A percentile compares a stretch with the other conserved stretches of the same genome.
These are phyloP conservation scores for Pipa parva DNA, from an alignment of 2,113 vertebrate species.

Conservation along the genomic window DNA sequence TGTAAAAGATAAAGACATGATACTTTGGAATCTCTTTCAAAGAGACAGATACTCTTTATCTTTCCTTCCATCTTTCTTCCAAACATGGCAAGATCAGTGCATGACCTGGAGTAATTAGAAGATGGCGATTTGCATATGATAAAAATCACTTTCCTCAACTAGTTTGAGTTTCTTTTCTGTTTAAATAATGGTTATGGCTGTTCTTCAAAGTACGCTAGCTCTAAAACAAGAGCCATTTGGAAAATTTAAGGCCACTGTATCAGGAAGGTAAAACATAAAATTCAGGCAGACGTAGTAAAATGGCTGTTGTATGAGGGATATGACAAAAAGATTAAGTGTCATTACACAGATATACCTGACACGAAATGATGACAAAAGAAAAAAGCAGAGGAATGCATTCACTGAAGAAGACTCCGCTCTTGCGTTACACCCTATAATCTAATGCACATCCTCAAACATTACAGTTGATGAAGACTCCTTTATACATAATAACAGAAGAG, in stretches of 20 bases:
- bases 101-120: no score
- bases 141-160: no score
- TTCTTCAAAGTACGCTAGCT: no score
- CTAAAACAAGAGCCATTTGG: not conserved
- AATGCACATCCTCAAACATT: conserved; percentile 8
- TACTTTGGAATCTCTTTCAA: no score
- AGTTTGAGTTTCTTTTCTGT: no score
- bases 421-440: conserved; percentile 2
- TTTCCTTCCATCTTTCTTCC: no score
- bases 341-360: not conserved
- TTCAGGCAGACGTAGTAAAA: not conserved
- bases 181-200: no score
- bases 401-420: not conserved
- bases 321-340: not conserved
- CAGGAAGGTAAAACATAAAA: not conserved
- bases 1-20: no score
- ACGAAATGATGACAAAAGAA: not conserved
- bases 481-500: conserved; percentile 22
- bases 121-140: no score
- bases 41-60: no score
- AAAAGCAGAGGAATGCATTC: not conserved
- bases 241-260: not conserved
- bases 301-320: not conserved
- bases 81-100: no score
- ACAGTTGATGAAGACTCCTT: conserved; percentile 10